Evolutionary conservation across 2,797 vertebrate genomes (phyloP), one percentile per base, ranked within the genome.

Genomic region (Propithecus perrieri): DNA sequence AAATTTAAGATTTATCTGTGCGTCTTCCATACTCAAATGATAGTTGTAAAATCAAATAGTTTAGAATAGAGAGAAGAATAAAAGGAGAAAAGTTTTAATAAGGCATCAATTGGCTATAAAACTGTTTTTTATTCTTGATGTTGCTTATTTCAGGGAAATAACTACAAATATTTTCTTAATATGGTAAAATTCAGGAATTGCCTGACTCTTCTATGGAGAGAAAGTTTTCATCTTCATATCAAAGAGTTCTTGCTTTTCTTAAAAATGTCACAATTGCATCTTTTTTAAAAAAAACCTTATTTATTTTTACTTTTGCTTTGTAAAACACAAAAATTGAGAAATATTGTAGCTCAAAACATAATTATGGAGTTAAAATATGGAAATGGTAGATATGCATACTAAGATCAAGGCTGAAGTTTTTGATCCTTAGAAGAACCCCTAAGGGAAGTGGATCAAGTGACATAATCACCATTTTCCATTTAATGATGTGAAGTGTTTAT

Each of bases 401-500:
- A 92, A 95, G 65, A 96, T 97, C 86, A 96, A 86, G 65, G 74
- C 30, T 80, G 30, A 61, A 89, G 20, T 85, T 88, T 95, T 83
- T 94, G 88, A 96, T 96, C 81, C 46, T 92, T 80, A 83, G 26
- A 92, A 92, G 38, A 95, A 94, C 1, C 50, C 76, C 78, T 92
- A 46, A 63, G 22, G 85, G 89, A 96, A 91, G 69, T 85, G 24
- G 28, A 74, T 96, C 88, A 89, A 95, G 35, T 65, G 78, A 83
- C 61, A 89, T 46, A 88, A 88, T 80, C 0, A 0, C 71, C 53
- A 91, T 90, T 95, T 95, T 94, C 41, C 61, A 95, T 72, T 94
- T 96, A 95, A 95, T 94, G 46, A 61, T 94, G 69, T 91, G 48
- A 7, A 90, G 20, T 94, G 35, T 94, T 97, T 85, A 95, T 93